Conservation (phyloP, 64 coral and sea anemone genomes). For the Pocillopora verrucosa region DNA sequence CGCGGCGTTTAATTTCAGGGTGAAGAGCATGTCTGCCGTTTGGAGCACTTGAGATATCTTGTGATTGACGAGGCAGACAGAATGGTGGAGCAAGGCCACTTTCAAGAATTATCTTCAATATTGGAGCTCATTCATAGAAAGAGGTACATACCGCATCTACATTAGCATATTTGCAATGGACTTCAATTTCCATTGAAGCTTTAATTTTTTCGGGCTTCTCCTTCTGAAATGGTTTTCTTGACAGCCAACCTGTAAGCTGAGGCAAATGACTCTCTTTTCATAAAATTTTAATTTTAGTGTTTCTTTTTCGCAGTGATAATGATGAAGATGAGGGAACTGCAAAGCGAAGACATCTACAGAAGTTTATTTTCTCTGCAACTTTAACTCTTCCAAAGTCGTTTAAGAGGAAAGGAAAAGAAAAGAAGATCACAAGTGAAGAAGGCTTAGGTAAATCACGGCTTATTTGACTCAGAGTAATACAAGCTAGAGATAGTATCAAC, state of each 20-base stretch:
- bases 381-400: slow-evolving; percentile 77
- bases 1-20: slow-evolving; percentile 2
- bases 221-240: no score
- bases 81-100: slow-evolving; percentile 76
- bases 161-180: no score
- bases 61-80: slow-evolving; percentile 97
- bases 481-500: no score
- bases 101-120: slow-evolving; percentile 60
- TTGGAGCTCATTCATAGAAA: slow-evolving; percentile 50
- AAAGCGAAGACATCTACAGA: slow-evolving; percentile 50
- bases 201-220: no score
- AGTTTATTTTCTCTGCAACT: no score
- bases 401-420: slow-evolving; percentile 72
- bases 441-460: slow-evolving; percentile 52
- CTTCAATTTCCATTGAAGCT: no score
- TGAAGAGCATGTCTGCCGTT: slow-evolving; percentile 64
- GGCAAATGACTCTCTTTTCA: no score
- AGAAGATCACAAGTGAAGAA: slow-evolving; percentile 48
- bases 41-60: slow-evolving; percentile 70
- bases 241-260: no score
- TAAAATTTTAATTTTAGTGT: no score
- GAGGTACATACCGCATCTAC: not conserved
- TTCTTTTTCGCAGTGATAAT: not conserved
- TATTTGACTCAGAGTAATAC: no score
- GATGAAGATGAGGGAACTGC: not conserved